phyloP scores from a whole-genome alignment of 2,113 vertebrate genomes.

The Syngnathus floridae region DNA sequence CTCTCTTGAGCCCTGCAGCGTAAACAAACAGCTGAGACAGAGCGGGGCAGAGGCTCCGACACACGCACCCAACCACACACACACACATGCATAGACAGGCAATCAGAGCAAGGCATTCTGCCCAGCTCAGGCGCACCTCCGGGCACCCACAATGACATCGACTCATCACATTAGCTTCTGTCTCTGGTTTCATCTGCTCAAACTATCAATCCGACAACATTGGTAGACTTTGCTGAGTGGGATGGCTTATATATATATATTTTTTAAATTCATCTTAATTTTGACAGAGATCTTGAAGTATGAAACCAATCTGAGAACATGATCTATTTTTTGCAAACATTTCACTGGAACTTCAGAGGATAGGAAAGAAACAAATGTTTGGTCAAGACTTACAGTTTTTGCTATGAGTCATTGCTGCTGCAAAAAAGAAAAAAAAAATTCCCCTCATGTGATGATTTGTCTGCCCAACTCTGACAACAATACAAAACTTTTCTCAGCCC shows the following conservation, averaged over 20 bases:
- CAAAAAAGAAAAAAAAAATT: neutral
- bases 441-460: constrained; percentile 6
- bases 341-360: neutral
- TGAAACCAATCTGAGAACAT: neutral
- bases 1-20: constrained; percentile 61
- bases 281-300: neutral
- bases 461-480: neutral
- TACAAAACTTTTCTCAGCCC: neutral
- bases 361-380: neutral
- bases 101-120: constrained; percentile 53
- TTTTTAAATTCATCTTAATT: neutral
- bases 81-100: constrained; percentile 28
- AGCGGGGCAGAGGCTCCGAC: constrained; percentile 39
- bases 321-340: neutral
- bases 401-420: neutral
- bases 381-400: neutral
- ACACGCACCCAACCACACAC: constrained; percentile 19
- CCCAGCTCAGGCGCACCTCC: constrained; percentile 56
- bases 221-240: constrained; percentile 21
- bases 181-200: constrained; percentile 58
- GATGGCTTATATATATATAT: neutral
- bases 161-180: constrained; percentile 64
- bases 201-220: constrained; percentile 52
- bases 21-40: constrained; percentile 69
- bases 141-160: constrained; percentile 49